A percentile compares a stretch with the other conserved stretches of the same genome.
Conservation (phyloP, 1,140 invertebrate species). For the Procambarus clarkii region DNA sequence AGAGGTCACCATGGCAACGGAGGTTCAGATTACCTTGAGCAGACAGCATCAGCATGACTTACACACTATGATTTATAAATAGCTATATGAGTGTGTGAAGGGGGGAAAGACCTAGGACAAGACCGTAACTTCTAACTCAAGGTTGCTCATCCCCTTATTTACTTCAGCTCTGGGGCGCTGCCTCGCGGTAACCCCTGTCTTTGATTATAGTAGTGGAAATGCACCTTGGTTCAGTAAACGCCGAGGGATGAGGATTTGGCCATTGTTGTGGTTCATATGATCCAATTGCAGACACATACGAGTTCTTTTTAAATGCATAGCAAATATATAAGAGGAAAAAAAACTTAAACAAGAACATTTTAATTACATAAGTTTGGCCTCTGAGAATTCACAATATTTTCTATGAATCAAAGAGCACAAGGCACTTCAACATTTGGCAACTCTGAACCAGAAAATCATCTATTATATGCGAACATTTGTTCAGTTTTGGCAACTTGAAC, state of each 20-base stretch:
- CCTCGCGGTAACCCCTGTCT: constrained; percentile 13
- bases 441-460: constrained; percentile 45
- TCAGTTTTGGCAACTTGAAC: constrained; percentile 60
- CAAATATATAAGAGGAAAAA: constrained; percentile 33
- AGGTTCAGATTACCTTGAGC: background rate
- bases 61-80: background rate
- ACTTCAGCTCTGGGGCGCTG: background rate
- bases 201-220: constrained; percentile 44
- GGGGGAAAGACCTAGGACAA: background rate
- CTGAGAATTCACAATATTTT: constrained; percentile 62
- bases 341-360: background rate
- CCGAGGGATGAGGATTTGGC: constrained; percentile 23
- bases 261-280: constrained; percentile 25
- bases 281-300: constrained; percentile 1
- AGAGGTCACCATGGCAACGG: background rate
- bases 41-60: background rate
- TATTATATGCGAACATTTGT: constrained; percentile 11
- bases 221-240: constrained; percentile 28
- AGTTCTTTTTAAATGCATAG: constrained; percentile 36
- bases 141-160: background rate
- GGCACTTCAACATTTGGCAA: constrained; percentile 60
- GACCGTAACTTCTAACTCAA: background rate
- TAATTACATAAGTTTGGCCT: constrained; percentile 50
- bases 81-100: background rate
- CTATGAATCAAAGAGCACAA: constrained; percentile 16